Evolutionary conservation across 64 coral and sea anemone genomes (phyloP), one percentile per base, ranked within the genome.

Genomic region (Montipora efflorescens): DNA sequence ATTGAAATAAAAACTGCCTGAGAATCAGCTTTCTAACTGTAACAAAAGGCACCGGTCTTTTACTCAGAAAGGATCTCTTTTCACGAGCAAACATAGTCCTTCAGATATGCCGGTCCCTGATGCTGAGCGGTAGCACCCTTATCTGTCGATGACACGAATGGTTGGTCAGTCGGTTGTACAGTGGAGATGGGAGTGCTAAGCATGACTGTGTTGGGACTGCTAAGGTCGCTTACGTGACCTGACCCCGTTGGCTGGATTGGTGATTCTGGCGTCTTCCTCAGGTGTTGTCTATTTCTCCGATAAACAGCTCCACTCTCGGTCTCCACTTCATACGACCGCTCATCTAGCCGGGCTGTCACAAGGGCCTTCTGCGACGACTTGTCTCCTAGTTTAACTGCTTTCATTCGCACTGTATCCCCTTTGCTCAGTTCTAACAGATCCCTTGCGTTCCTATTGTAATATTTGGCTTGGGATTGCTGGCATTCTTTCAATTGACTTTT

Each of bases 331-430:
- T 82, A 84, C 7, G 90, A 92, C 52, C 88, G 20, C 48, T 94
- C 92, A 21, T 78, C 93, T 1, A 90, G 53, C 13, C 87, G 3
- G 46, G 47, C 51, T 7, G 23, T 55, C 0, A 94, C 77, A 16
- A n/a, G 48, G 15, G 75, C 92, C 14, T 90, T 84, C 3, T 67
- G 13, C 79, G 55, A 90, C 4, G 68, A 18, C 73, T 85, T 89
- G n/a, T 84, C 20, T 19, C 92, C 84, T 5, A 81, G 84, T 12
- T n/a, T 66, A 64, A 93, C 81, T 19, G 84, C 77, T 21, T 93
- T 88, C 92, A 88, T 93, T 23, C 66, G 53, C 19, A 87, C 92
- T 1, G 51, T 25, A 15, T 93, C 44, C 36, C 92, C 49, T 36
- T 36, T 36, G 36, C 36, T 36, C 36, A 36, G 36, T 36, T 36